Conservation (phyloP, 2,113 vertebrate genomes). For the Hippocampus zosterae region DNA sequence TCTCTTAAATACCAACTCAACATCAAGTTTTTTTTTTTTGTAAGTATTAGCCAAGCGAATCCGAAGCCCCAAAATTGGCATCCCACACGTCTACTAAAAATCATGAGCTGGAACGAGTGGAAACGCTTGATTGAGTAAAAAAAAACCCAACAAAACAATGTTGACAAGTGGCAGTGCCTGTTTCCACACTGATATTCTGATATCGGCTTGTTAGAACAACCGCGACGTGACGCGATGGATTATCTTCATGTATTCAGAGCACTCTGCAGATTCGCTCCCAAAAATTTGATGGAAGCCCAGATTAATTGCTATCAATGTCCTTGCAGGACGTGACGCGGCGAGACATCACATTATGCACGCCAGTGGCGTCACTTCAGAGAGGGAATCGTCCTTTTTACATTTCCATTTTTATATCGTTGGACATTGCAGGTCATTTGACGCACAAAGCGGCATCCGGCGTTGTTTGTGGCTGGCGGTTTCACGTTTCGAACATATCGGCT, state of each 20-base stretch:
- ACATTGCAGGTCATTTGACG: constrained; percentile 64
- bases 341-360: constrained; percentile 59
- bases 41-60: not conserved
- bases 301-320: constrained; percentile 63
- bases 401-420: constrained; percentile 73
- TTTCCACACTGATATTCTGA: constrained; percentile 14
- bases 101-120: not conserved
- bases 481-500: constrained; percentile 60
- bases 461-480: constrained; percentile 62
- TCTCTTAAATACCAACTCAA: not conserved
- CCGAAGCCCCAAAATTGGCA: not conserved
- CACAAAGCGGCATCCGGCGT: constrained; percentile 58
- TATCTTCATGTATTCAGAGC: constrained; percentile 30
- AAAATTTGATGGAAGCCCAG: constrained; percentile 37
- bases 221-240: constrained; percentile 20
- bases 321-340: constrained; percentile 20
- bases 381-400: constrained; percentile 61
- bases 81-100: not conserved
- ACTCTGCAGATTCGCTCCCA: constrained; percentile 20
- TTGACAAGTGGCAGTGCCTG: not conserved
- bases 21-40: not conserved
- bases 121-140: constrained; percentile 1
- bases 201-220: constrained; percentile 22
- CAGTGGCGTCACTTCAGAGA: constrained; percentile 45
- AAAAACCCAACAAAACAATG: constrained; percentile 12